Base-by-base conservation (phyloP, 1,140 invertebrate genomes). In the Zaprionus camerounensis region DNA sequence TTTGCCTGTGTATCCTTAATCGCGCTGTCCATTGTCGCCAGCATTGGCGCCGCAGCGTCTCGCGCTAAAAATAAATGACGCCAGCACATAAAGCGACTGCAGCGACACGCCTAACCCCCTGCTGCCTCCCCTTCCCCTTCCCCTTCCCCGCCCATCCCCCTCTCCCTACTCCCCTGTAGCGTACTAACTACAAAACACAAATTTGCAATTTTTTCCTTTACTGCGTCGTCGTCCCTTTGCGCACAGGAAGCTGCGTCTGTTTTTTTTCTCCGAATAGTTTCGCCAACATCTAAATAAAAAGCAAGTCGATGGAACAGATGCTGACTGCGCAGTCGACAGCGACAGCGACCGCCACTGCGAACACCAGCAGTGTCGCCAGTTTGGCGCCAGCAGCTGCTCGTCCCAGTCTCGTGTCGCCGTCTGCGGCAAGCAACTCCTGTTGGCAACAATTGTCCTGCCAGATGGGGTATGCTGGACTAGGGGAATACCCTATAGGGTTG, bases 131-230 rank as follows among this genome's bases (percentile, higher is more conserved):
- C 58, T 28, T 28, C 56, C 49, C 22, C 24, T 20, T 59, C 65
- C 28, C 58, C 66, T 1, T 1, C n/a, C n/a, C n/a, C n/a, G n/a
- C 20, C 20, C 1, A 20, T 20, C 20, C 20, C 20, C 24, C 56
- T 65, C 49, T 44, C 44, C 56, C 51, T 46, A 41, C 22, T 5
- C 5, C 15, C n/a, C 44, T 34, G 20, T 20, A 20, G 36, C 26
- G 9, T 12, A 78, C 81, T 72, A 73, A 68, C 85, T 78, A 71
- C 75, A 82, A 85, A 81, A 80, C 79, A 82, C 74, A 90, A 91
- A 90, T 90, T 90, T 90, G 85, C 81, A 90, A 84, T 90, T 90
- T 88, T 87, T 90, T 81, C 55, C 70, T 69, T 71, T 76, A 73
- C 65, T 44, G 28, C 62, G 24, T 68, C 58, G 57, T 64, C 68